Percentiles rank a stretch among this genome's conserved stretches.
phyloP scores from a whole-genome alignment of 2,888 invertebrate species.

The Malthinus flaveolus region DNA sequence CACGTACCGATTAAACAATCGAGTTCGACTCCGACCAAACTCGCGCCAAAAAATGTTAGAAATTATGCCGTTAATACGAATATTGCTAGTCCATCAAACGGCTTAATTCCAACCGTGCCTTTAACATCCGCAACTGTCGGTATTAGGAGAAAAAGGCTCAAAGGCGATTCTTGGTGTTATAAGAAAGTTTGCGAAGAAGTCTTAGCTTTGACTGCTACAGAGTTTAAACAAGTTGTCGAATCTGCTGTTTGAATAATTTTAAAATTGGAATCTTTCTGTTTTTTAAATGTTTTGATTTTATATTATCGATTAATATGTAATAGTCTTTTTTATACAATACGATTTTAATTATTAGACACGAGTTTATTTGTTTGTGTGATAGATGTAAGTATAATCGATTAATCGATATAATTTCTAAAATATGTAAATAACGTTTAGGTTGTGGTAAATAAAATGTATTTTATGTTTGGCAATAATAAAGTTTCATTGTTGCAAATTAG shows the following conservation, averaged over 20 bases:
- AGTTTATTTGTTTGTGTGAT: background rate
- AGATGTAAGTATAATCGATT: background rate
- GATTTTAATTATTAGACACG: background rate
- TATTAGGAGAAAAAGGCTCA: slow-evolving; percentile 72
- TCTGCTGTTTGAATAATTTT: too few species aligned
- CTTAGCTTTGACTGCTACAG: slow-evolving; percentile 57
- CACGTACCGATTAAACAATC: slow-evolving; percentile 9
- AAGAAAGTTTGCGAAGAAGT: slow-evolving; percentile 78
- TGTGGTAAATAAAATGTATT: too few species aligned
- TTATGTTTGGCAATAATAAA: too few species aligned
- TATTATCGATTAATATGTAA: too few species aligned
- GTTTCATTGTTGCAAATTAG: too few species aligned
- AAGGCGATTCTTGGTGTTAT: slow-evolving; percentile 80
- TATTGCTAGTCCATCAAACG: background rate
- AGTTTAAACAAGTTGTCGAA: slow-evolving; percentile 39
- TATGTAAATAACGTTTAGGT: too few species aligned
- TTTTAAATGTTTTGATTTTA: background rate
- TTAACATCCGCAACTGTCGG: slow-evolving; percentile 57
- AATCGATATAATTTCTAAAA: background rate
- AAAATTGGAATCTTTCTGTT: slow-evolving; percentile 8
- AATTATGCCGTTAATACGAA: slow-evolving; percentile 23
- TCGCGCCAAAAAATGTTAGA: background rate
- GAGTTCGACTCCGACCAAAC: slow-evolving; percentile 23
- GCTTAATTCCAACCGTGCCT: slow-evolving; percentile 2
- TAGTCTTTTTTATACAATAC: background rate